Evolutionary conservation across 2,113 vertebrate genomes (phyloP), one percentile per base, ranked within the genome.

Genomic region (Gymnocephalus cernua): DNA sequence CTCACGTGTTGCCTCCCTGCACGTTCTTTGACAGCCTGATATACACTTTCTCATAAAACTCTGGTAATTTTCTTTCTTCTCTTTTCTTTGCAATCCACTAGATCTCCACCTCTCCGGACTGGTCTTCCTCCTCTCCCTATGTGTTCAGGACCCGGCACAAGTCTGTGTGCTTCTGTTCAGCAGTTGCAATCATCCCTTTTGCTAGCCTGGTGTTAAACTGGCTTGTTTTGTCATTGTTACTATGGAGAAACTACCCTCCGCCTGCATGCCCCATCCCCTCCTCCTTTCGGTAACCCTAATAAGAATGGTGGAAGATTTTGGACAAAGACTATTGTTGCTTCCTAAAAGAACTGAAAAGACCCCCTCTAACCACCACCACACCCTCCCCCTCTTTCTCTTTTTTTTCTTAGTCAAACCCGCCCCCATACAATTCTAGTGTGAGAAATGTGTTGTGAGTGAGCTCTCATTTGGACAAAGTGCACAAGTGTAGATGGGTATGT

Each of bases 281-380:
- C 86, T 87, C 86, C 70, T 82, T 80, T 82, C 57, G 32, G 87
- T 82, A 89, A 84, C 87, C 88, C 91, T 91, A 91, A 89, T 92
- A 92, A 94, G 93, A 95, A 95, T 94, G 91, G 87, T 93, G 87
- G 94, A 93, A 92, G 93, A 94, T 89, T 88, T 85, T 45, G 77
- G 93, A 96, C 95, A 96, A 96, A 96, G 95, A 93, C 94, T 87
- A 96, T 96, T 96, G 95, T 96, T 95, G 91, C 88, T 83, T 91
- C 86, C 74, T 67, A 90, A 93, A 91, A 88, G 94, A 90, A 89
- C 71, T 93, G 90, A 94, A 95, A 94, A 88, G 91, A 83, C 81
- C 74, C 82, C 84, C 83, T n/a, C 86, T 81, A 83, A 69, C 84
- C 19, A 67, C 63, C 13, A 67, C 88, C 70, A 67, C 89, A 57